These are phyloP conservation scores for Drosophila subsilvestris DNA, from an alignment of 2,888 invertebrate species.

Conservation along the genomic window DNA sequence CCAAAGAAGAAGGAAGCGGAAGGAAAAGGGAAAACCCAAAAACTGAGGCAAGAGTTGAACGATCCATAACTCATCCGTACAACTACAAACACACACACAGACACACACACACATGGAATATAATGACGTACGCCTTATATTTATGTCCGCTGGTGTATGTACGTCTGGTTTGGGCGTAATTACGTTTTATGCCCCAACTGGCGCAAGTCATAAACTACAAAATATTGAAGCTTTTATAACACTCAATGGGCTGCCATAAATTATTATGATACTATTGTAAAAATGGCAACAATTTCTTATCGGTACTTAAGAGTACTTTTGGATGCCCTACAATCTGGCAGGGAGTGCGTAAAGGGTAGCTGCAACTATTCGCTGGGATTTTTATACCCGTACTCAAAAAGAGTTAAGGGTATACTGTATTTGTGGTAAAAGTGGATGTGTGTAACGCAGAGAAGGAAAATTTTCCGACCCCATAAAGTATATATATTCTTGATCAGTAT, in stretches of 20 bases:
- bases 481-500: too few species aligned
- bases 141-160: constrained; percentile 13
- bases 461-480: too few species aligned
- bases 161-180: constrained; percentile 64
- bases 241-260: constrained; percentile 80
- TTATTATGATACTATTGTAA: constrained; percentile 81
- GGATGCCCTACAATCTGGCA: constrained; percentile 43
- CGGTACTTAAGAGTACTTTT: constrained; percentile 72
- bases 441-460: too few species aligned
- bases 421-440: too few species aligned
- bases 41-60: constrained; percentile 62
- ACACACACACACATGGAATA: constrained; percentile 52
- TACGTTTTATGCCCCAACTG: constrained; percentile 74
- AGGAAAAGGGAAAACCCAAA: constrained; percentile 45
- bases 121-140: constrained; percentile 70
- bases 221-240: constrained; percentile 82
- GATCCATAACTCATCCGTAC: constrained; percentile 66
- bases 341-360: constrained; percentile 10
- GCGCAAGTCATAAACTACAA: constrained; percentile 79
- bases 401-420: too few species aligned
- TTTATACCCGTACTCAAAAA: too few species aligned
- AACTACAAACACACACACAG: constrained; percentile 60
- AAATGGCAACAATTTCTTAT: constrained; percentile 80
- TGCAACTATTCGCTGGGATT: neutral
- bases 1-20: constrained; percentile 1